Base-by-base conservation (phyloP, 2,888 invertebrate species). In the Drosophila emarginata region DNA sequence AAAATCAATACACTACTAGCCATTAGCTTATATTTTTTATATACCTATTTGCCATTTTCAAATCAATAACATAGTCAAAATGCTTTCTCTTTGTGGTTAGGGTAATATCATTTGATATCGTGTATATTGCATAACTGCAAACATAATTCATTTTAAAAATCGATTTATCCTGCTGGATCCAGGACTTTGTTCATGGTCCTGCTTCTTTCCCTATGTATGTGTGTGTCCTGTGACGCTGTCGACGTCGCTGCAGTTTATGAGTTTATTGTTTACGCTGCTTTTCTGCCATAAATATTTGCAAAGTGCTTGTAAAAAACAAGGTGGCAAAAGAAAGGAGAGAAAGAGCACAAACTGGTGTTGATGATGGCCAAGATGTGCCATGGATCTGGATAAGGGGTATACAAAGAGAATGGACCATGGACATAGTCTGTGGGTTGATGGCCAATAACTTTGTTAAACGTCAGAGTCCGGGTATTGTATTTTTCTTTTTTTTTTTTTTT, bases 221-320 rank as follows among this genome's bases (percentile, higher is more conserved):
- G 18, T 45, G 18, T 45, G 70, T 60, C 70, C 72, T 71, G 52
- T 67, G 62, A 66, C 74, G 61, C 64, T 64, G 69, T 53, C 70
- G 61, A 61, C 77, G 71, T 67, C 57, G 77, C 77, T 87, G 87
- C 85, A 87, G 82, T 82, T 87, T 84, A 80, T 82, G 87, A 84
- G 85, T 77, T 84, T 87, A 87, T 85, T 84, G 87, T 84, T 84
- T 87, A 70, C 80, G 78, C 73, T 84, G 78, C 80, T 73, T 75
- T 79, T 80, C 73, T 68, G 74, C 72, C 76, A 84, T 84, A 84
- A 87, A 84, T 87, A 84, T 87, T 87, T 84, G 80, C 85, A 85
- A 84, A 84, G 82, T 85, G 82, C 84, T 87, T 87, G 77, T 87
- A 80, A 82, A 82, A 82, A 86, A 82, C 81, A 86, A 86, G 87